phyloP scores from a whole-genome alignment of 1,140 invertebrate species.

The Caenorhabditis latens region DNA sequence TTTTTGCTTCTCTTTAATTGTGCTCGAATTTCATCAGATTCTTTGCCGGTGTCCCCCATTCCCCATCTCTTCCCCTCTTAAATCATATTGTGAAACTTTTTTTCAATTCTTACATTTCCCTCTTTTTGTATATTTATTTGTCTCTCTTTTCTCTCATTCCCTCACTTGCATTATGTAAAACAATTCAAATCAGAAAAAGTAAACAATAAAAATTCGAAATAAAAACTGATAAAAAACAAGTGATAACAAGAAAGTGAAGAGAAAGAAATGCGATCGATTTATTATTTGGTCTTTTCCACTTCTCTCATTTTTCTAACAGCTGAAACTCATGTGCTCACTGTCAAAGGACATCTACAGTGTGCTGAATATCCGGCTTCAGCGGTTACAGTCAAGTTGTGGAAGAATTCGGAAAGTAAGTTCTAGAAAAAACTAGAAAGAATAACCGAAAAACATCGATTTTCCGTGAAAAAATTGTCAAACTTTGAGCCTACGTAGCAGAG shows the following conservation, averaged over 20 bases:
- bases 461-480: too few species aligned
- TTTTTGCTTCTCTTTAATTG: too few species aligned
- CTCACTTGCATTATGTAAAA: slow-evolving; percentile 3
- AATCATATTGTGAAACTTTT: background rate
- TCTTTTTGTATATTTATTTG: slow-evolving; percentile 2
- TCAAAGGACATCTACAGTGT: slow-evolving; percentile 12
- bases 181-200: background rate
- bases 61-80: background rate
- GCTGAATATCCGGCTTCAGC: slow-evolving; percentile 29
- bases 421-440: background rate
- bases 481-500: too few species aligned
- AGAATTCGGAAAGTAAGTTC: slow-evolving; percentile 28
- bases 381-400: slow-evolving; percentile 33
- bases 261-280: slow-evolving; percentile 27
- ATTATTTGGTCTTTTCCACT: background rate
- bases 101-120: background rate
- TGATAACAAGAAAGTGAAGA: background rate
- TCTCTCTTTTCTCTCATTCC: background rate
- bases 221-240: background rate
- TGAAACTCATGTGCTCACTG: background rate
- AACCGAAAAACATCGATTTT: background rate
- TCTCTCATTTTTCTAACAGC: background rate
- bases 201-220: slow-evolving; percentile 29
- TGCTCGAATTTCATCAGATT: background rate
- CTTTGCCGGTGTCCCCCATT: background rate